Conservation (phyloP, 2,797 vertebrate genomes). For the Nannoperca obscura region DNA sequence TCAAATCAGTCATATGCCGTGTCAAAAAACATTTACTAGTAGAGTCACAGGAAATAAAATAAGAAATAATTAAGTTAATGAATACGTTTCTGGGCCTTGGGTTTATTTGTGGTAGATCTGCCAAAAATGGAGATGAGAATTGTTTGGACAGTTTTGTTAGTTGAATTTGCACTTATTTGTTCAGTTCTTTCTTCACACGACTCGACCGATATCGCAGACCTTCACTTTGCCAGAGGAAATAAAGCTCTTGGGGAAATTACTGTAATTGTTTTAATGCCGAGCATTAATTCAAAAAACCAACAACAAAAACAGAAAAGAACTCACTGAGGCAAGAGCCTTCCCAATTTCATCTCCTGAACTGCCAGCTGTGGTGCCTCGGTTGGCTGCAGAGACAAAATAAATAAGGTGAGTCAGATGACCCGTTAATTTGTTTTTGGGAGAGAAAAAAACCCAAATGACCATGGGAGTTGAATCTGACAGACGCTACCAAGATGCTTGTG, state of each 20-base stretch:
- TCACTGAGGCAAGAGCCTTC: conserved; percentile 98
- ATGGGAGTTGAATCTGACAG: conserved; percentile 21
- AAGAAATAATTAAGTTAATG: not conserved
- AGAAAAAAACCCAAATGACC: conserved; percentile 15
- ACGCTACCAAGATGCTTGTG: conserved; percentile 8
- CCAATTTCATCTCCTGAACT: conserved; percentile 99
- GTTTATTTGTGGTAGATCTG: not conserved
- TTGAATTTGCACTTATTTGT: conserved; percentile 21
- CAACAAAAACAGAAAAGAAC: conserved; percentile 65
- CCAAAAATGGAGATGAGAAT: not conserved
- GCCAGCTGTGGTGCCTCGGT: conserved; percentile 91
- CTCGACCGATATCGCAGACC: not conserved
- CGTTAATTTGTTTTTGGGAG: conserved; percentile 40
- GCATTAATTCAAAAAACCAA: conserved; percentile 36
- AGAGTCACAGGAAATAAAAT: not conserved
- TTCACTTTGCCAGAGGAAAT: conserved; percentile 35
- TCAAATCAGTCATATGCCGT: not conserved
- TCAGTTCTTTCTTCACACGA: conserved; percentile 13
- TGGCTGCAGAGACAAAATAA: conserved; percentile 83
- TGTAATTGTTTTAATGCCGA: conserved; percentile 46
- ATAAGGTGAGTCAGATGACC: conserved; percentile 57
- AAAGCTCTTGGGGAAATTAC: conserved; percentile 32
- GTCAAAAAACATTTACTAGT: not conserved
- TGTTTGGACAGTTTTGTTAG: not conserved
- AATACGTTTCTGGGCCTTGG: too few species aligned